A percentile compares a stretch with the other conserved stretches of the same genome.
Evolutionary conservation across 1,140 invertebrate genomes (phyloP).

Genomic region (Drosophila subobscura): DNA sequence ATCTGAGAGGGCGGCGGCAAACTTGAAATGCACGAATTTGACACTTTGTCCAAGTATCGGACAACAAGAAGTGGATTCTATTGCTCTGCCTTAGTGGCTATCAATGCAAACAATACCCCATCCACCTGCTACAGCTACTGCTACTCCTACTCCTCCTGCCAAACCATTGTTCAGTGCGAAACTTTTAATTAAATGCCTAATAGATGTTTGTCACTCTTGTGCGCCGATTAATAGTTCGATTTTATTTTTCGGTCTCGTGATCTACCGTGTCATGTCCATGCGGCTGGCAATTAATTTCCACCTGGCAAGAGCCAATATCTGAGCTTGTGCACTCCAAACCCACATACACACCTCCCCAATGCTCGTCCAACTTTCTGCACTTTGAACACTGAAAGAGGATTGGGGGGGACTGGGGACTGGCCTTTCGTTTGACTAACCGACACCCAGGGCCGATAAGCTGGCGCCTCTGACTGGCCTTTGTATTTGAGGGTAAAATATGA

Average conservation of each 20-base stretch:
- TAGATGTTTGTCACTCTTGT: slow-evolving; percentile 75
- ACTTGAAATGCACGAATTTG: slow-evolving; percentile 75
- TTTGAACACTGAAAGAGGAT: slow-evolving; percentile 39
- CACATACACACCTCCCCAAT: slow-evolving; percentile 4
- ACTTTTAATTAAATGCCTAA: slow-evolving; percentile 80
- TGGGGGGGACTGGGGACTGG: slow-evolving; percentile 6
- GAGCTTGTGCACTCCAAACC: slow-evolving; percentile 17
- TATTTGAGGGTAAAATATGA: slow-evolving; percentile 38
- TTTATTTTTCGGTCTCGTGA: slow-evolving; percentile 55
- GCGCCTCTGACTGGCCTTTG: slow-evolving; percentile 17
- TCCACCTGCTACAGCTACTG: background rate
- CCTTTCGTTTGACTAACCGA: slow-evolving; percentile 53
- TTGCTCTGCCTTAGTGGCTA: slow-evolving; percentile 49
- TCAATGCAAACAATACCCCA: slow-evolving; percentile 49
- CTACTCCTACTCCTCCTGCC: background rate
- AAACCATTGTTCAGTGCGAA: slow-evolving; percentile 49
- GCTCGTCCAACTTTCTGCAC: slow-evolving; percentile 59
- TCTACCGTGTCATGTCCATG: slow-evolving; percentile 71
- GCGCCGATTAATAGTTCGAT: slow-evolving; percentile 67
- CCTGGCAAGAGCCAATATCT: slow-evolving; percentile 17
- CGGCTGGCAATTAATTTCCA: slow-evolving; percentile 66
- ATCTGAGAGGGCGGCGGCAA: slow-evolving; percentile 61
- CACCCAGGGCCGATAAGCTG: slow-evolving; percentile 52
- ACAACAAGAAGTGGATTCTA: slow-evolving; percentile 39
- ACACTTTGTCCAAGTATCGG: slow-evolving; percentile 69